These are phyloP conservation scores for human DNA, from an alignment of 2,113 vertebrate species.

Conservation along the genomic window GRCh38 chr12:51322001-51322500, in stretches of 20 bases:
- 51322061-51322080: not conserved
- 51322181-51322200: not conserved
- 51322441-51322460: not conserved
- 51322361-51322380: not conserved
- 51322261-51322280: not conserved
- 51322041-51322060: not conserved
- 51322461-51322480: not conserved
- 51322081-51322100: not conserved
- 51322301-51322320: not conserved
- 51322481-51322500: not conserved
- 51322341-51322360: not conserved
- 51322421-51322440: not conserved
- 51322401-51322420: not conserved
- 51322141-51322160: not conserved
- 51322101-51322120: not conserved
- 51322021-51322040: not conserved
- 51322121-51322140: not conserved
- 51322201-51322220: not conserved
- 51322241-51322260: not conserved
- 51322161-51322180: not conserved
- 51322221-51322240: constrained; percentile 21
- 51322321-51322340: not conserved
- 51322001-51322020: not conserved
- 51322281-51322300: not conserved
- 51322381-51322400: not conserved